A percentile compares a stretch with the other conserved stretches of the same genome.
Evolutionary conservation across 2,797 vertebrate species (phyloP).

Genomic region (Ispidina picta): DNA sequence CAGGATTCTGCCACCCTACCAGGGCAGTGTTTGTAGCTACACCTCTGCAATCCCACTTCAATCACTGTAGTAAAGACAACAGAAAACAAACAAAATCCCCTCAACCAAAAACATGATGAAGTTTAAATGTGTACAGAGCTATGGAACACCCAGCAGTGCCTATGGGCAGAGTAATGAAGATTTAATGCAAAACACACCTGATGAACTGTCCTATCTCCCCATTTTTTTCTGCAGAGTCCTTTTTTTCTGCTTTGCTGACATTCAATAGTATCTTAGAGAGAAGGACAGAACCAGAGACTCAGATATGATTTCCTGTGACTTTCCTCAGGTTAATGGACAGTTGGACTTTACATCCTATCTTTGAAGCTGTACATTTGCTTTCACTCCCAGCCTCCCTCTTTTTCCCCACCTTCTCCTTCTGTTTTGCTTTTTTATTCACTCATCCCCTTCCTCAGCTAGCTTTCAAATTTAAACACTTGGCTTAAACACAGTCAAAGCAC

Average conservation of each 20-base stretch:
- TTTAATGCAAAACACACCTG: neutral
- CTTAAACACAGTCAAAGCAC: slow-evolving; percentile 17
- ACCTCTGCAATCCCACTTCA: neutral
- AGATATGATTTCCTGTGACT: neutral
- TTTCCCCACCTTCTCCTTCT: neutral
- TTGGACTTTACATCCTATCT: slow-evolving; percentile 38
- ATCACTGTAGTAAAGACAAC: neutral
- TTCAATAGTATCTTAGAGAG: neutral
- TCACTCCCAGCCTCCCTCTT: slow-evolving; percentile 48
- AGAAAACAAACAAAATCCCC: neutral
- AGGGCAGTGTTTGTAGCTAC: neutral
- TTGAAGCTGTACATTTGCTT: slow-evolving; percentile 47
- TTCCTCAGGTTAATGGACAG: slow-evolving; percentile 36
- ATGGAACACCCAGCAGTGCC: neutral
- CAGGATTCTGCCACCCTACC: neutral
- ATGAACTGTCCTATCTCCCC: neutral
- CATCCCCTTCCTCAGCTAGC: slow-evolving; percentile 2
- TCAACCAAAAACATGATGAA: neutral
- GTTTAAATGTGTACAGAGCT: neutral
- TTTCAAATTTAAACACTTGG: slow-evolving; percentile 57
- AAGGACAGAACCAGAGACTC: neutral
- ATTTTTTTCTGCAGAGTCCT: neutral
- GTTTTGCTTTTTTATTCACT: neutral
- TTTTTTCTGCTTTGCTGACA: neutral
- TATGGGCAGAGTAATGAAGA: neutral